Conservation (phyloP, 2,797 vertebrate species). For the Pampus argenteus region DNA sequence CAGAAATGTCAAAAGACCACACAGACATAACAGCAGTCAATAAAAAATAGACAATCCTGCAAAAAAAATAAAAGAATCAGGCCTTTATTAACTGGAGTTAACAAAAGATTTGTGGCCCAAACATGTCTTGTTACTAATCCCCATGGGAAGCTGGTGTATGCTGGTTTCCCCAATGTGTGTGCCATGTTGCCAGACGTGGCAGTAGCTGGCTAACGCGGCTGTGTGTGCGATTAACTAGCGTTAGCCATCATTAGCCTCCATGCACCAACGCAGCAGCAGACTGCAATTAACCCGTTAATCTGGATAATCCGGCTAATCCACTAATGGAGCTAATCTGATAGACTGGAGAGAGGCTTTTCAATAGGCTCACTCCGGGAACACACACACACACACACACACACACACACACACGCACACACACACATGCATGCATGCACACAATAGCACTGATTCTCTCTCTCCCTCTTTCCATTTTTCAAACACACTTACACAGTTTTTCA, state of each 20-base stretch:
- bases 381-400: too few relatives aligned
- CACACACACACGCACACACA: slow-evolving; percentile 21
- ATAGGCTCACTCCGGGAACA: slow-evolving; percentile 62
- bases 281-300: slow-evolving; percentile 84
- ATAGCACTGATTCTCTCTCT: slow-evolving; percentile 25
- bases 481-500: slow-evolving; percentile 54
- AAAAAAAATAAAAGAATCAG: background rate
- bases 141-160: slow-evolving; percentile 75
- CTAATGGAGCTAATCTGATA: slow-evolving; percentile 84
- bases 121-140: slow-evolving; percentile 75
- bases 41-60: slow-evolving; percentile 10
- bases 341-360: slow-evolving; percentile 77
- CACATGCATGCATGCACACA: slow-evolving; percentile 31
- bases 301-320: slow-evolving; percentile 80
- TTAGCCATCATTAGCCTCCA: slow-evolving; percentile 81
- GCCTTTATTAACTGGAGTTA: slow-evolving; percentile 53
- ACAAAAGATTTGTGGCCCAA: slow-evolving; percentile 55
- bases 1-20: slow-evolving; percentile 8
- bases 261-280: slow-evolving; percentile 77
- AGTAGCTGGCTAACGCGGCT: slow-evolving; percentile 75
- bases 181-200: slow-evolving; percentile 82
- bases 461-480: slow-evolving; percentile 43
- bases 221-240: slow-evolving; percentile 79
- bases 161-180: slow-evolving; percentile 73
- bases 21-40: slow-evolving; percentile 16